Percentiles rank a stretch among this genome's conserved stretches.
phyloP scores from a whole-genome alignment of 2,888 invertebrate species.

The Himalopsyche tibetana region DNA sequence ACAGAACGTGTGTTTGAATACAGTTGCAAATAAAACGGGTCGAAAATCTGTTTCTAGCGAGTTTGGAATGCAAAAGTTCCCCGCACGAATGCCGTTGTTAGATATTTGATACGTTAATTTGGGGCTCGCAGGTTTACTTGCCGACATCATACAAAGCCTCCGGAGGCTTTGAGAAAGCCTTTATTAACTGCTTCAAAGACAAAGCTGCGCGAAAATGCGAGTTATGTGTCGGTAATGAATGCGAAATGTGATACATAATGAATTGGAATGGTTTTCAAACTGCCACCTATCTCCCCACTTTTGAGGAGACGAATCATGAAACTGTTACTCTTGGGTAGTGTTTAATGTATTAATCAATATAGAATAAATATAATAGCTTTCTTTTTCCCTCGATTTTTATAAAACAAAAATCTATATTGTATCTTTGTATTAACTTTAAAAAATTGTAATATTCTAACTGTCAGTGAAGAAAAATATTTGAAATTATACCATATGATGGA shows the following conservation, averaged over 20 bases:
- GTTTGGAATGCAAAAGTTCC: conserved; percentile 30
- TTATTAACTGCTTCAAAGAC: conserved; percentile 61
- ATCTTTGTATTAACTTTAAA: too few relatives aligned
- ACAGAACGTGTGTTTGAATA: not conserved
- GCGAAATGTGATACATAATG: conserved; percentile 63
- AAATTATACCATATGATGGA: too few relatives aligned
- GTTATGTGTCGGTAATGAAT: conserved; percentile 64
- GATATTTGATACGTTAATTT: conserved; percentile 62
- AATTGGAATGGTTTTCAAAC: conserved; percentile 51
- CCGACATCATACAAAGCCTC: conserved; percentile 39
- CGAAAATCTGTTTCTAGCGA: not conserved
- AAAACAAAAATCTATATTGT: too few relatives aligned
- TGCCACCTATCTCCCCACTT: conserved; percentile 38
- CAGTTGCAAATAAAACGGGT: not conserved
- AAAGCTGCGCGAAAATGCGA: conserved; percentile 58
- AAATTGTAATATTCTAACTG: too few relatives aligned
- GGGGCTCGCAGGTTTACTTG: conserved; percentile 47
- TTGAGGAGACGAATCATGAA: not conserved
- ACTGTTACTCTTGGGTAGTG: too few relatives aligned
- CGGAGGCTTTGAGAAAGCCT: conserved; percentile 57
- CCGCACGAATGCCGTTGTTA: conserved; percentile 42
- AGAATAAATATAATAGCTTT: too few relatives aligned
- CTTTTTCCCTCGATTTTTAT: too few relatives aligned
- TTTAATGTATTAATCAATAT: too few relatives aligned
- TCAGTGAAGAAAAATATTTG: too few relatives aligned